These are phyloP conservation scores for Mormyrus lacerda DNA, from an alignment of 2,113 vertebrate genomes.

Conservation along the genomic window DNA sequence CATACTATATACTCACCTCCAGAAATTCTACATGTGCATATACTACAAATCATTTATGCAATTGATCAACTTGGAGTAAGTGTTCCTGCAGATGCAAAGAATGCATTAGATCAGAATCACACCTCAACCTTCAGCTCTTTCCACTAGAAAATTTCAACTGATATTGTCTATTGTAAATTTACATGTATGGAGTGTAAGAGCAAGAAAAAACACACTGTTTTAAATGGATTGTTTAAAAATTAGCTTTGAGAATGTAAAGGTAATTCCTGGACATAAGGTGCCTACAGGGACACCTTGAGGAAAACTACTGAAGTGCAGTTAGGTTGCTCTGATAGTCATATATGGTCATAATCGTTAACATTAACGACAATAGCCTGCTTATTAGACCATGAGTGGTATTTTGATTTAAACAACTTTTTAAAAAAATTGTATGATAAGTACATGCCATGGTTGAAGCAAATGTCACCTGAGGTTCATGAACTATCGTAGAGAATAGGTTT, in stretches of 20 bases:
- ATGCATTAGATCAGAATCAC: background rate
- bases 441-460: background rate
- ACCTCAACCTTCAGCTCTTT: background rate
- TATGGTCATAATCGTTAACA: background rate
- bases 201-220: background rate
- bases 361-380: background rate
- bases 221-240: background rate
- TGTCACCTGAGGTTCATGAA: background rate
- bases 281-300: background rate
- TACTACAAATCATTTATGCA: background rate
- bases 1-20: background rate
- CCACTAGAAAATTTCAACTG: background rate
- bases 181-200: background rate
- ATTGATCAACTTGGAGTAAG: background rate
- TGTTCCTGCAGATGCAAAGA: background rate
- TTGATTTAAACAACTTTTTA: background rate
- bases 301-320: background rate
- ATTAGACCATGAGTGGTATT: background rate
- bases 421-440: background rate
- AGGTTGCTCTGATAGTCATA: background rate
- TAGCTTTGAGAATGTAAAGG: background rate
- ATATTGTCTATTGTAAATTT: background rate
- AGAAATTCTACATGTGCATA: background rate
- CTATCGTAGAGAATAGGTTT: background rate
- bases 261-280: background rate